Base-by-base conservation (phyloP, 2,888 invertebrate species). In the Cyclophora punctaria region DNA sequence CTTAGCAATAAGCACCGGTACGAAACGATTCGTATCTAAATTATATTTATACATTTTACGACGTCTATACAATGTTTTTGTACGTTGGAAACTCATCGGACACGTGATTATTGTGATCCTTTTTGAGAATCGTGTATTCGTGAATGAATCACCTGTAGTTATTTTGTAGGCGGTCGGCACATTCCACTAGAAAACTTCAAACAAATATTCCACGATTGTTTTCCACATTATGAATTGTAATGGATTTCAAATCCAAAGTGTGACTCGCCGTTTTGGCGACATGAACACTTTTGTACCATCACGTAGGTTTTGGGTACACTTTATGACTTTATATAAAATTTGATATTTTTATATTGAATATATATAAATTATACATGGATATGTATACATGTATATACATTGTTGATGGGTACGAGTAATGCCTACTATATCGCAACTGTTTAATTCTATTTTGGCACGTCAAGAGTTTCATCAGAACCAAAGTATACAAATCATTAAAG, bases 261-360 rank as follows among this genome's bases (percentile, higher is more conserved):
- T 74, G 62, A 71, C 44, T 7, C 82, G 78, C 83, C 79, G 75
- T 86, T 80, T 86, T 83, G 83, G 86, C 80, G 85, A 75, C 63
- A 63, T 63, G 71, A 78, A 72, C 80, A 83, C 84, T 79, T n/a
- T 85, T 83, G 86, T 86, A 87, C 87, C 87, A 86, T 81, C 84
- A 83, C 83, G 87, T 88, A 88, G 87, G 86, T 87, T 88, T 88
- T 88, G 88, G 88, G 88, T 88, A 88, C 88, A 87, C 85, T 88
- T 88, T 88, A 86, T 86, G 86, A 86, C 87, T 88, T 88, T 88
- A 87, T 87, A 88, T 87, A 78, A 88, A 88, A 87, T 86, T 87
- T 86, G 77, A 87, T 87, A 87, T 88, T 88, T 88, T 88, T 88
- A 83, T 87, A 87, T 85, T 86, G 81, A 85, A 86, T 86, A 87